Evolutionary conservation across 2,888 invertebrate species (phyloP).

Genomic region (Erebia ligea): DNA sequence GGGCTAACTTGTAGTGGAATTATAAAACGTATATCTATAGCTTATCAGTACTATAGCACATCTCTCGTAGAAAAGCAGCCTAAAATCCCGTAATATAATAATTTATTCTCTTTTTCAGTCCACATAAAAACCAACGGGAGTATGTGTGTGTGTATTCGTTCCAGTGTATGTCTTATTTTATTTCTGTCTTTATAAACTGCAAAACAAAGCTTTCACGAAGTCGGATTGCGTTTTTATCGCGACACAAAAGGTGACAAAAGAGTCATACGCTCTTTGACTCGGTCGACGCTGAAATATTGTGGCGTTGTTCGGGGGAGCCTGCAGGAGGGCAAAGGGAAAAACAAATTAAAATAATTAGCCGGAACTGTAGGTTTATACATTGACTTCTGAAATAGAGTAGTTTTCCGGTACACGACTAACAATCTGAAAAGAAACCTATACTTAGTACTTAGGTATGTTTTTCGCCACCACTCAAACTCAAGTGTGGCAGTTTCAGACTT

Average conservation of each 20-base stretch:
- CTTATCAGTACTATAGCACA: too few relatives aligned
- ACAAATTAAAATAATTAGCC: background rate
- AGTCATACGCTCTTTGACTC: background rate
- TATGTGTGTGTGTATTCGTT: background rate
- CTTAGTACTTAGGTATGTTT: too few relatives aligned
- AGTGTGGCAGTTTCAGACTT: too few relatives aligned
- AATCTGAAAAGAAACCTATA: too few relatives aligned
- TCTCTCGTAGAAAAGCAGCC: too few relatives aligned
- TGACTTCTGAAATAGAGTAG: too few relatives aligned
- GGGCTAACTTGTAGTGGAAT: too few relatives aligned
- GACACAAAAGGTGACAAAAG: background rate
- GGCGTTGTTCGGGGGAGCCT: background rate
- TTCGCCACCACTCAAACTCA: too few relatives aligned
- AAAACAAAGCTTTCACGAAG: conserved; percentile 6
- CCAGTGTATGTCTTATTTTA: background rate
- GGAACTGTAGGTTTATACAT: background rate
- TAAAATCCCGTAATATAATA: background rate
- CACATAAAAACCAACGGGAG: background rate
- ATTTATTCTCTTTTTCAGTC: conserved; percentile 1
- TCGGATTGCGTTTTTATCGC: conserved; percentile 4
- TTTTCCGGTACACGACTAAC: too few relatives aligned
- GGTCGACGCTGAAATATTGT: background rate
- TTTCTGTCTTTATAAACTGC: background rate
- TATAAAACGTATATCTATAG: too few relatives aligned
- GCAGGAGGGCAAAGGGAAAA: background rate